Percentiles rank a stretch among this genome's conserved stretches.
phyloP scores from a whole-genome alignment of 2,888 invertebrate species.

The Aquatica leii region DNA sequence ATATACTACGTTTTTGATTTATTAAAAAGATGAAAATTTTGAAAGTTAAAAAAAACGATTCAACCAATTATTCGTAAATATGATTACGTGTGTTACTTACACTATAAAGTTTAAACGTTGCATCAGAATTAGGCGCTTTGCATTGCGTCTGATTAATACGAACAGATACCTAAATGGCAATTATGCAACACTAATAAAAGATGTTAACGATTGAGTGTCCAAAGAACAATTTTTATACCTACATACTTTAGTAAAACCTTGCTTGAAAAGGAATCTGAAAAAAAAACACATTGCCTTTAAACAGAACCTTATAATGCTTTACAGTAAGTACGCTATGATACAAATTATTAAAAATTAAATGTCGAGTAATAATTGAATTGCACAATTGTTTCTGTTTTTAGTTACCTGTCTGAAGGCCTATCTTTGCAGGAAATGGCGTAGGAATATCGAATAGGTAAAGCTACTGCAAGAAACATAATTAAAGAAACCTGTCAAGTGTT shows the following conservation, averaged over 20 bases:
- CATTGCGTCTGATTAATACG: neutral
- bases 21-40: too few relatives aligned
- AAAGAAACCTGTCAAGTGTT: neutral
- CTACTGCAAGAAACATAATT: neutral
- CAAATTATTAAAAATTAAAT: too few relatives aligned
- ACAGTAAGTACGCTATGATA: too few relatives aligned
- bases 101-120: too few relatives aligned
- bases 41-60: too few relatives aligned
- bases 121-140: neutral
- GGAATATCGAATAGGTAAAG: neutral
- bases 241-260: too few relatives aligned
- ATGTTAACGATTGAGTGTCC: neutral
- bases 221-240: too few relatives aligned
- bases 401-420: neutral
- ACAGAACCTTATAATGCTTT: too few relatives aligned
- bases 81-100: neutral
- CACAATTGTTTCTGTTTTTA: neutral
- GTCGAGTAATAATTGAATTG: neutral
- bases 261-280: neutral
- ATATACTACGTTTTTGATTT: neutral
- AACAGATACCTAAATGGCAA: neutral
- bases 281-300: neutral
- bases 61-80: too few relatives aligned
- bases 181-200: neutral
- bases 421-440: neutral